These are phyloP conservation scores for Heptranchias perlo DNA, from an alignment of 2,113 vertebrate species.

Conservation along the genomic window DNA sequence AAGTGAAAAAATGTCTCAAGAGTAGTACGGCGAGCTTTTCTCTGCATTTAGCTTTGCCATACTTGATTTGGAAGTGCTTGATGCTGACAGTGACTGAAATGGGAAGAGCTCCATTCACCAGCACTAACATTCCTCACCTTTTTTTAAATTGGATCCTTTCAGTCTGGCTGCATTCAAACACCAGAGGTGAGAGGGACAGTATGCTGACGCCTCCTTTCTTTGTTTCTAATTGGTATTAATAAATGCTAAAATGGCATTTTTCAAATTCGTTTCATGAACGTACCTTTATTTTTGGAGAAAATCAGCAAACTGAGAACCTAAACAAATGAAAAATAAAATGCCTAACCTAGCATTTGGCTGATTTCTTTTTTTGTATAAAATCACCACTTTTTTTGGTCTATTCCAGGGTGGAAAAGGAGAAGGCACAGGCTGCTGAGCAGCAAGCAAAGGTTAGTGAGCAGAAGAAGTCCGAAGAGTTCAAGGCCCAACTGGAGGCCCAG, in stretches of 20 bases:
- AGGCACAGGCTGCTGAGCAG: slow-evolving; percentile 80
- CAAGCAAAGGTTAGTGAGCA: slow-evolving; percentile 79
- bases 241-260: not conserved
- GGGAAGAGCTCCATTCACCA: not conserved
- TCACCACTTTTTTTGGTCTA: not conserved
- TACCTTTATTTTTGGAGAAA: not conserved
- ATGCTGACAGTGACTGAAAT: not conserved
- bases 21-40: not conserved
- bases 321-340: not conserved
- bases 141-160: not conserved
- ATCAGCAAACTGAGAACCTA: not conserved
- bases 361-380: not conserved
- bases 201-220: not conserved
- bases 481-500: slow-evolving; percentile 76
- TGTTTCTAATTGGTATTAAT: not conserved
- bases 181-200: not conserved
- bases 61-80: not conserved
- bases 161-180: not conserved
- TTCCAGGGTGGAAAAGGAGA: slow-evolving; percentile 89
- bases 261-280: no score
- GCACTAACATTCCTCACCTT: not conserved
- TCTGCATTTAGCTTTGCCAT: not conserved
- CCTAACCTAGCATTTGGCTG: not conserved
- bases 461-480: slow-evolving; percentile 74
- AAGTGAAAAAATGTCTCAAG: not conserved